Base-by-base conservation (phyloP, 2,113 vertebrate species). In the Hucho hucho region DNA sequence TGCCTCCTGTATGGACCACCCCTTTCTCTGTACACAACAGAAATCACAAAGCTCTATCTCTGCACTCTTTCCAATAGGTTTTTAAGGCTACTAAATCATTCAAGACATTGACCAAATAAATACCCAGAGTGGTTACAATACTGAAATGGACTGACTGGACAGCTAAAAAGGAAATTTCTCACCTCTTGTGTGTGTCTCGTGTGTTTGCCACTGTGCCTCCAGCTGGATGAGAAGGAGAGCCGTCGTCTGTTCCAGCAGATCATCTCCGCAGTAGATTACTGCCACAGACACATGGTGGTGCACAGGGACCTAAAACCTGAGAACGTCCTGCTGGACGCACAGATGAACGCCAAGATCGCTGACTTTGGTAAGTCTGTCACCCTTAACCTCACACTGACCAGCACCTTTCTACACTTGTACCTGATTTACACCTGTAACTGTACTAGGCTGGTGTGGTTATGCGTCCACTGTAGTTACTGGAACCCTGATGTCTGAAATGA, bases 281-380 rank as follows among this genome's bases (percentile, higher is more conserved):
- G 98, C 86, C 98, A 99, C 88, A 92, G 98, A 72, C 98, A 99
- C 81, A 99, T 99, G 98, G 97, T 99, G 83, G 98, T 99, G 70
- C 98, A 99, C 65, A 91, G 98, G 89, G 98, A 99, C 92, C 92
- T 99, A 87, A 99, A 99, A 81, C 98, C 98, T 24, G 98, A 99
- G 87, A 99, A 99, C n/a, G 97, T 99, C 70, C 90, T 99, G 65
- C 97, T 99, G 43, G 98, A 99, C 77, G 98, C 97, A 20, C 96
- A 99, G 76, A 98, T 98, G 98, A 99, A 99, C 81, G 98, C 98
- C 68, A 99, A 99, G 91, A 99, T 99, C 75, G 98, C 98, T 37
- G 98, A 99, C 84, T 99, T 99, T 26, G 98, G 98, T 98, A 89
- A 92, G 95, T 67, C 43, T 12, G 11, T 24, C 47, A 5, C 3